Base-by-base conservation (phyloP, 1,140 invertebrate genomes). In the Neotoxoptera formosana region DNA sequence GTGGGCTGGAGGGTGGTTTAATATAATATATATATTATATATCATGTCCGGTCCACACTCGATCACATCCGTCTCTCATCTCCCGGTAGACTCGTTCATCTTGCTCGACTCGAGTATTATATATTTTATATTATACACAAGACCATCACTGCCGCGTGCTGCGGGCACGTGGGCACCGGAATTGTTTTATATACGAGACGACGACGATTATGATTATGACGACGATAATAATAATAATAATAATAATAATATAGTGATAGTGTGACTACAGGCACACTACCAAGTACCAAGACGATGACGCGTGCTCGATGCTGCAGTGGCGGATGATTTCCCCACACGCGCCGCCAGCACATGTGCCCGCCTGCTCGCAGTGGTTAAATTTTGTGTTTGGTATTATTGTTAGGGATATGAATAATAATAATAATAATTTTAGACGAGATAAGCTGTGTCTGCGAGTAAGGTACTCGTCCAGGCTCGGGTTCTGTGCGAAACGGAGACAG, bases 1-100 rank as follows among this genome's bases (percentile, higher is more conserved):
- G 9, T 21, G 23, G 84, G 23, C 25, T 48, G 41, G 60, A n/a
- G 60, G 60, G 60, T 67, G 30, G 6, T 47, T n/a, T n/a, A n/a
- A n/a, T n/a, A n/a, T n/a, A n/a, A n/a, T 48, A n/a, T 47, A 87
- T 36, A 14, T 53, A 34, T 89, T 4, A 4, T 36, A 36, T 56
- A 89, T 36, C n/a, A 90, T 41, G n/a, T 23, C 20, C 87, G 48
- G 45, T 91, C 91, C 81, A 92, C 81, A 92, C 91, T 92, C 91
- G 76, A 92, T 92, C 91, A 92, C 76, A 25, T 91, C 23, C 36
- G 36, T 87, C 90, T 83, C 47, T 6, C 76, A 36, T 81, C 21
- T 92, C 91, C 91, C 91, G 47, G 23, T 25, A 84, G 91, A 92
- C 91, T 92, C 91, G 36, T 92, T 92, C 91, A 84, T 92, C 91